Evolutionary conservation across 1,140 invertebrate species (phyloP).

Genomic region (Ceratosolen solmsi): DNA sequence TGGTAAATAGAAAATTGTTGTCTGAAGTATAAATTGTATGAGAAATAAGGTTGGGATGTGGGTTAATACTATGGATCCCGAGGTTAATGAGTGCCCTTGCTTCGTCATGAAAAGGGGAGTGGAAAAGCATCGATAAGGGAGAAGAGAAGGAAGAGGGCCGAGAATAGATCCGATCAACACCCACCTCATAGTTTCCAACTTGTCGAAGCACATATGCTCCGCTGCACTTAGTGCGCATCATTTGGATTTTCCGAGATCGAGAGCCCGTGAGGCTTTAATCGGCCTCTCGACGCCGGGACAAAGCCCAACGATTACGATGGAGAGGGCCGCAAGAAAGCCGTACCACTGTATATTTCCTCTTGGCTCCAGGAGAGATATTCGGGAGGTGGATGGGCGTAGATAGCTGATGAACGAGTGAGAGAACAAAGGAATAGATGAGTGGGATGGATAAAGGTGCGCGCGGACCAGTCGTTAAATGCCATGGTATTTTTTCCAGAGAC

Average conservation of each 20-base stretch:
- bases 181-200: not conserved
- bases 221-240: not conserved
- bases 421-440: constrained; percentile 13
- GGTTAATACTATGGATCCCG: not conserved
- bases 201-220: not conserved
- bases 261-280: constrained; percentile 1
- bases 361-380: not conserved
- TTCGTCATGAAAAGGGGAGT: not conserved
- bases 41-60: not conserved
- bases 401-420: not conserved
- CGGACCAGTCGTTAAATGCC: not conserved
- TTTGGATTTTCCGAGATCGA: not conserved
- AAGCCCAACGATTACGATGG: constrained; percentile 7
- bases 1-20: not conserved
- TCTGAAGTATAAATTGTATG: not conserved
- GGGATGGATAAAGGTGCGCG: not conserved
- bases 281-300: not conserved
- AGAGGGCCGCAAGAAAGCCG: not conserved
- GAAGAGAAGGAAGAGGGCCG: not conserved
- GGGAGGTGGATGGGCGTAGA: not conserved
- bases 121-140: not conserved
- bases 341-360: not conserved
- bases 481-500: not conserved
- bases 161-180: not conserved
- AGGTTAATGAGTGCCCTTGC: not conserved